These are phyloP conservation scores for Muscicapa striata DNA, from an alignment of 2,797 vertebrate genomes.

Conservation along the genomic window DNA sequence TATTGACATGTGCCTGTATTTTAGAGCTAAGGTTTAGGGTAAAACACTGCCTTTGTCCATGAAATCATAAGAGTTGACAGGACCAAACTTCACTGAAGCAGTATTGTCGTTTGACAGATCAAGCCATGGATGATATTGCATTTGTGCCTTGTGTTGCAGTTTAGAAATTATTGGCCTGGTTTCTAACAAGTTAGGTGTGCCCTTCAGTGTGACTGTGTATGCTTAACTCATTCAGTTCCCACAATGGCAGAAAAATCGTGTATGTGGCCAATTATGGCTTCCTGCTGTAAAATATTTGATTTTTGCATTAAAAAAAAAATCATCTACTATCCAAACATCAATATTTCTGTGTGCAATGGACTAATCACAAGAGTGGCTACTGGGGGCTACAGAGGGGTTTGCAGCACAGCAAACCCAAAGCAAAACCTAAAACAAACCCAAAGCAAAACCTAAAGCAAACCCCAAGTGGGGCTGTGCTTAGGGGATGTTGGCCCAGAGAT, in stretches of 20 bases:
- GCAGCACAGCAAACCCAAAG: background rate
- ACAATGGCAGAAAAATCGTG: background rate
- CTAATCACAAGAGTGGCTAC: background rate
- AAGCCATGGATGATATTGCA: background rate
- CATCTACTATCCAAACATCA: background rate
- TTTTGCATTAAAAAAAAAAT: background rate
- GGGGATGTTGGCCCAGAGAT: background rate
- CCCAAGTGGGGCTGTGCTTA: background rate
- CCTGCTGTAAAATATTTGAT: background rate
- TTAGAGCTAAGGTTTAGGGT: background rate
- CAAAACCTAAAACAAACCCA: background rate
- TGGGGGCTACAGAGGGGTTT: background rate
- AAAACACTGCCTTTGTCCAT: background rate
- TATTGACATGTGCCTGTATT: background rate
- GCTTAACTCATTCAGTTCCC: background rate
- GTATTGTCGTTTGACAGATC: background rate
- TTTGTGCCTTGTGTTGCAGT: background rate
- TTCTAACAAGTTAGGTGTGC: background rate
- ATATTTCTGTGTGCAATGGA: background rate
- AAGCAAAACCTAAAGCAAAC: too few relatives aligned
- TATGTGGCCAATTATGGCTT: rapidly evolving
- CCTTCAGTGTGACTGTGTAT: background rate
- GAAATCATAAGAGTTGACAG: background rate
- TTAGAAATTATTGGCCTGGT: background rate
- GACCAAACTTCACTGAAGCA: background rate